Evolutionary conservation across 2,888 invertebrate genomes (phyloP).

Genomic region (Daptonema setosum): DNA sequence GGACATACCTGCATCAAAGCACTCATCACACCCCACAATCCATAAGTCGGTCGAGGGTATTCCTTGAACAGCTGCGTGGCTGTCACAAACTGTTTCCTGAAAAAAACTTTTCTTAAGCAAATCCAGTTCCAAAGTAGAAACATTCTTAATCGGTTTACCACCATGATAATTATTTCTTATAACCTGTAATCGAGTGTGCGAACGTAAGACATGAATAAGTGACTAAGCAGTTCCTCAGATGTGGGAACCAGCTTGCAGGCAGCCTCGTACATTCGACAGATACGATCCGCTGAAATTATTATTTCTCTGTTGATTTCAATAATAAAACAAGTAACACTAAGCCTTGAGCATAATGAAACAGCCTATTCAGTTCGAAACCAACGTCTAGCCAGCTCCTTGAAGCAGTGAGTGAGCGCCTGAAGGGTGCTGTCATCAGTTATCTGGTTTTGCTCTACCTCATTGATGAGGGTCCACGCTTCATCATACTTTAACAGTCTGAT

Average conservation of each 20-base stretch:
- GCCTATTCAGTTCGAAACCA: slow-evolving; percentile 29
- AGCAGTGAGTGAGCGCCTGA: slow-evolving; percentile 83
- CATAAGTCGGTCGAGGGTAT: slow-evolving; percentile 78
- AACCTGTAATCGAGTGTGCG: slow-evolving; percentile 52
- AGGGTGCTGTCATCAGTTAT: slow-evolving; percentile 76
- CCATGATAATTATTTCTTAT: neutral
- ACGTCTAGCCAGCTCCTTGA: slow-evolving; percentile 73
- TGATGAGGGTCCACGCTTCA: slow-evolving; percentile 54
- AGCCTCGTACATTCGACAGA: slow-evolving; percentile 66
- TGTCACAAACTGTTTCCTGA: slow-evolving; percentile 35
- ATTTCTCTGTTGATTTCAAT: too few species aligned
- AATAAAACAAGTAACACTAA: too few species aligned
- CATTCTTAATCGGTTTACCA: too few species aligned
- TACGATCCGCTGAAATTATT: slow-evolving; percentile 44
- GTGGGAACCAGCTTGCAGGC: slow-evolving; percentile 61
- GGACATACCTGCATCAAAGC: slow-evolving; percentile 66
- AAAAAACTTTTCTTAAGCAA: neutral
- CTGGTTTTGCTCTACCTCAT: slow-evolving; percentile 44
- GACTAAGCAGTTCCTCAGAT: slow-evolving; percentile 74
- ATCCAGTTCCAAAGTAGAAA: too few species aligned
- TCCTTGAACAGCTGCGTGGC: slow-evolving; percentile 74
- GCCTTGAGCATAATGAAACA: too few species aligned
- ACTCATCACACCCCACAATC: slow-evolving; percentile 95
- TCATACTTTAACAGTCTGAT: slow-evolving; percentile 60
- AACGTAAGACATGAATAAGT: slow-evolving; percentile 85